These are phyloP conservation scores for Decapterus maruadsi DNA, from an alignment of 2,797 vertebrate species.

Conservation along the genomic window DNA sequence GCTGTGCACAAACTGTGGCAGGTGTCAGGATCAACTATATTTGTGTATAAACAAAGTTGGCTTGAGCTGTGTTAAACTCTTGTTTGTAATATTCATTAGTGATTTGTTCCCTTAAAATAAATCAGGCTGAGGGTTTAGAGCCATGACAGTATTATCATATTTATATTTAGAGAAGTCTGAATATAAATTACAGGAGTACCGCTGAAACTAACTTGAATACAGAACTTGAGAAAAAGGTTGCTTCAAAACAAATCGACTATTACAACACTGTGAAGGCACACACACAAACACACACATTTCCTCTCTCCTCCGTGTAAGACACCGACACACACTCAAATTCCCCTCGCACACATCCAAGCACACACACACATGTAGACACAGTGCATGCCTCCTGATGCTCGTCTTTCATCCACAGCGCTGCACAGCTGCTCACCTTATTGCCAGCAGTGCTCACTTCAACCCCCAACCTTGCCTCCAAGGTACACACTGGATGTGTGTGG, in stretches of 20 bases:
- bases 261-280: slow-evolving; percentile 2
- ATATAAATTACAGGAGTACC: neutral
- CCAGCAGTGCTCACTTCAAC: slow-evolving; percentile 81
- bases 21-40: neutral
- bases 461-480: slow-evolving; percentile 81
- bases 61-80: neutral
- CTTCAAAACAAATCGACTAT: too few relatives aligned
- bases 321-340: neutral
- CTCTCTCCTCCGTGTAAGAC: neutral
- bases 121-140: neutral
- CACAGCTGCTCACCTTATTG: slow-evolving; percentile 87
- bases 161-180: neutral
- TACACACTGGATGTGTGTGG: slow-evolving; percentile 73
- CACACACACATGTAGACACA: slow-evolving; percentile 41
- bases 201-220: neutral
- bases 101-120: neutral
- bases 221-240: neutral
- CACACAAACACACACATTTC: slow-evolving; percentile 10
- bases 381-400: slow-evolving; percentile 76
- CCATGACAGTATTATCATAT: neutral
- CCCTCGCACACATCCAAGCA: slow-evolving; percentile 26
- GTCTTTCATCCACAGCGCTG: slow-evolving; percentile 79
- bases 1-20: neutral
- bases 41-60: neutral
- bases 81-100: neutral